Conservation (phyloP, 2,797 vertebrate species). For the Tadarida brasiliensis region DNA sequence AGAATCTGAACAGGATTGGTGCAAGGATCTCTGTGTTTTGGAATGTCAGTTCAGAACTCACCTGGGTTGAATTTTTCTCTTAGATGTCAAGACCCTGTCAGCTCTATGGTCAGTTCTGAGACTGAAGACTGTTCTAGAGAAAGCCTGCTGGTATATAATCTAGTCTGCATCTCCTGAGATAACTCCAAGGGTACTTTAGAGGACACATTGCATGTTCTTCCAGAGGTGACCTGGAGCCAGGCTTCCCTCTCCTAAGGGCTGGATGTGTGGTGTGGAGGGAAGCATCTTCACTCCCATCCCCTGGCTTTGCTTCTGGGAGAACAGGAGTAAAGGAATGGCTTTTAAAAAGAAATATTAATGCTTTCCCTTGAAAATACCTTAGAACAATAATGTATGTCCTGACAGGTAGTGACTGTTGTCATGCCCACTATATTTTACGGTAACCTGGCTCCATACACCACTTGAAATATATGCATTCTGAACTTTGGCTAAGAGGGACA, state of each 20-base stretch:
- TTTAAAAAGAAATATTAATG: not conserved
- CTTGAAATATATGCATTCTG: not conserved
- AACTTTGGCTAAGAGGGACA: slow-evolving; percentile 45
- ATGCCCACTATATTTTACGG: not conserved
- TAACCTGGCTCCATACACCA: not conserved
- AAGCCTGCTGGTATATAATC: not conserved
- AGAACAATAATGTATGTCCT: slow-evolving; percentile 2
- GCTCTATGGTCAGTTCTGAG: not conserved
- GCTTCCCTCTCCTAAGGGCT: not conserved
- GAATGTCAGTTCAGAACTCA: not conserved
- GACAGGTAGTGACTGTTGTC: slow-evolving; percentile 10
- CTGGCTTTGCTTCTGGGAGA: slow-evolving; percentile 55
- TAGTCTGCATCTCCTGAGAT: not conserved
- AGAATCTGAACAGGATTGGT: not conserved
- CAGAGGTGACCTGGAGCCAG: slow-evolving; percentile 19
- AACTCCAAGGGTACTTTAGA: not conserved
- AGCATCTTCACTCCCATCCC: not conserved
- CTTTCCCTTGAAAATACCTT: slow-evolving; percentile 45
- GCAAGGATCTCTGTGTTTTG: not conserved
- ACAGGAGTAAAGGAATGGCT: slow-evolving; percentile 30
- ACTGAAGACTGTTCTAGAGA: not conserved
- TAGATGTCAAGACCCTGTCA: not conserved
- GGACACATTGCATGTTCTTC: not conserved
- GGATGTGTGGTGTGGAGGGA: not conserved
- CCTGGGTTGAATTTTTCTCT: not conserved